Conservation (phyloP, 2,797 vertebrate species). For the Enteromius trimaculatus region DNA sequence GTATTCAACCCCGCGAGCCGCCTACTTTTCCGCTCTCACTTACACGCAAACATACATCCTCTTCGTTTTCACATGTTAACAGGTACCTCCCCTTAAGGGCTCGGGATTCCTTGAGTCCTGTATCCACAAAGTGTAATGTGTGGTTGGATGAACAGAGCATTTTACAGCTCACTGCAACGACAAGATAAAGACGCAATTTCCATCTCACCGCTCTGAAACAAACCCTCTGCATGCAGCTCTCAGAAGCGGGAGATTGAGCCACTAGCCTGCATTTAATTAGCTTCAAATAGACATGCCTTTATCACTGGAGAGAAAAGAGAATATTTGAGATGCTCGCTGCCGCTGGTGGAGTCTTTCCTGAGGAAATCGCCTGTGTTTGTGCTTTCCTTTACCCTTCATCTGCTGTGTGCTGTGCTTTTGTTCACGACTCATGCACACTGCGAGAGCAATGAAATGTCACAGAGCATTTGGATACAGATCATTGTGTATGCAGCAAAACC, state of each 20-base stretch:
- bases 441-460: conserved; percentile 43
- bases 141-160: conserved; percentile 35
- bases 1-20: neutral
- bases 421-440: conserved; percentile 22
- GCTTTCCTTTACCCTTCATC: conserved; percentile 36
- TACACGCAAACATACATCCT: neutral
- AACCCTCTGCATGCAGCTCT: conserved; percentile 21
- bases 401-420: conserved; percentile 33
- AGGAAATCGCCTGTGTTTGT: conserved; percentile 28
- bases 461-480: conserved; percentile 44
- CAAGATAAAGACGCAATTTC: conserved; percentile 34
- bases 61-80: conserved; percentile 18
- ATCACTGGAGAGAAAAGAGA: conserved; percentile 37
- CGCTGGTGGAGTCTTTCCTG: conserved; percentile 20
- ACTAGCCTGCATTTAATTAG: conserved; percentile 45
- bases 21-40: neutral
- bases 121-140: conserved; percentile 28
- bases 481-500: conserved; percentile 34
- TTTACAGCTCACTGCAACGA: conserved; percentile 41
- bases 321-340: conserved; percentile 32
- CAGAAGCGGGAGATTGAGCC: conserved; percentile 23
- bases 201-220: conserved; percentile 29
- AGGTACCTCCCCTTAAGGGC: conserved; percentile 23
- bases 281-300: conserved; percentile 29
- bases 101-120: conserved; percentile 36